Evolutionary conservation across 2,113 vertebrate species (phyloP), one percentile per base, ranked within the genome.

Genomic region (Chaetodon trifascialis): DNA sequence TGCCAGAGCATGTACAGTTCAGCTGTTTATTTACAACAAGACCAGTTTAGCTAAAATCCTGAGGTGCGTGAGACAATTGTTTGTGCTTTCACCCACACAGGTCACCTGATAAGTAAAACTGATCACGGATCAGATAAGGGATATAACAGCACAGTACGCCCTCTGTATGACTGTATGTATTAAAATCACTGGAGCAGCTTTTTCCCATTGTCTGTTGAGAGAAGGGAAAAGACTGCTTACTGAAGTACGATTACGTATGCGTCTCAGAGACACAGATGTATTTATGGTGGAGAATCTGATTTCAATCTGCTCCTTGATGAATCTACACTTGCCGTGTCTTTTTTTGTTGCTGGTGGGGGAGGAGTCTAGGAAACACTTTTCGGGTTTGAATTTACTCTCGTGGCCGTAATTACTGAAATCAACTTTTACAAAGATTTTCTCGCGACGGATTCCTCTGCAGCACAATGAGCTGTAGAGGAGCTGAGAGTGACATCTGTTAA

Each of bases 401-500:
- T 14, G 25, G 14, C 25, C 4, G 15, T 30, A 46, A 75, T 82
- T 72, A 81, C 34, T 58, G 12, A 81, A 81, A 49, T 76, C 52
- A 40, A 47, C 79, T 74, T 72, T 76, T 72, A 76, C 72, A 30
- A 2, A 55, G 51, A 73, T 19, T 52, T 63, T 47, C 23, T 25
- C 16, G 30, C 68, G 44, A 19, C 23, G 23, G 4, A 47, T 36
- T 75, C 36, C 56, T 66, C 34, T 52, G 34, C 73, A 71, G 77
- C 66, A 49, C 47, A 76, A 52, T 34, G 74, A 84, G 82, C 79
- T 71, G 77, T 73, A 56, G 80, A 74, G 60, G 62, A 85, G 74
- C 21, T 6, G 51, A 82, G 85, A 89, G 90, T 94, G 93, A 93
- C 94, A 95, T 95, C 92, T 95, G 94, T 88, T 91, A 85, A 85